A percentile compares a stretch with the other conserved stretches of the same genome.
phyloP scores from a whole-genome alignment of 2,797 vertebrate genomes.

The Takifugu ocellatus region DNA sequence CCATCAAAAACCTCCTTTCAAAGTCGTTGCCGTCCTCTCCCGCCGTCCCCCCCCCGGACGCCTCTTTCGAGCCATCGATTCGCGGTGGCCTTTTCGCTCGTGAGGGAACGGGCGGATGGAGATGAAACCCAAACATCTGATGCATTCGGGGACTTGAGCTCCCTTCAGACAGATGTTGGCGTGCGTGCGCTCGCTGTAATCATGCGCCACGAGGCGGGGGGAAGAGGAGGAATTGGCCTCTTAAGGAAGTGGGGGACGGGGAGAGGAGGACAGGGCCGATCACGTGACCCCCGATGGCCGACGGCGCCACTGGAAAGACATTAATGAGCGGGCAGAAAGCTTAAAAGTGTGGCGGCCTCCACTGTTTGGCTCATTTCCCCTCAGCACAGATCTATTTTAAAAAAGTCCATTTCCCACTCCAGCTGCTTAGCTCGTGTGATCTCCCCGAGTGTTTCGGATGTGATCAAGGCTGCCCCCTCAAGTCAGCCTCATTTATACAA shows the following conservation, averaged over 20 bases:
- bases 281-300: slow-evolving; percentile 44
- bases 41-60: not conserved
- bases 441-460: slow-evolving; percentile 28
- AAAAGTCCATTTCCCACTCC: slow-evolving; percentile 57
- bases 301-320: slow-evolving; percentile 49
- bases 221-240: slow-evolving; percentile 29
- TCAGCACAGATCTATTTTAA: slow-evolving; percentile 60
- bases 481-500: slow-evolving; percentile 60
- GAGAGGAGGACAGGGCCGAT: slow-evolving; percentile 33
- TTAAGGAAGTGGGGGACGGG: slow-evolving; percentile 10
- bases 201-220: slow-evolving; percentile 29
- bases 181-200: slow-evolving; percentile 41
- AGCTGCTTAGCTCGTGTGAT: slow-evolving; percentile 45
- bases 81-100: slow-evolving; percentile 39
- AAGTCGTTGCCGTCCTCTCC: not conserved
- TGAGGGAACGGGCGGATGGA: slow-evolving; percentile 16
- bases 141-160: slow-evolving; percentile 47
- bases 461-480: slow-evolving; percentile 40
- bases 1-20: too few relatives aligned
- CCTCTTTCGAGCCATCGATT: slow-evolving; percentile 47
- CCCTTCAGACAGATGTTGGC: slow-evolving; percentile 42
- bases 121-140: slow-evolving; percentile 61
- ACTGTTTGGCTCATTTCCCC: slow-evolving; percentile 62
- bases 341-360: slow-evolving; percentile 49
- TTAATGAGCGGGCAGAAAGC: slow-evolving; percentile 51